These are phyloP conservation scores for Cryptosula pallasiana DNA, from an alignment of 2,888 invertebrate genomes.

Conservation along the genomic window DNA sequence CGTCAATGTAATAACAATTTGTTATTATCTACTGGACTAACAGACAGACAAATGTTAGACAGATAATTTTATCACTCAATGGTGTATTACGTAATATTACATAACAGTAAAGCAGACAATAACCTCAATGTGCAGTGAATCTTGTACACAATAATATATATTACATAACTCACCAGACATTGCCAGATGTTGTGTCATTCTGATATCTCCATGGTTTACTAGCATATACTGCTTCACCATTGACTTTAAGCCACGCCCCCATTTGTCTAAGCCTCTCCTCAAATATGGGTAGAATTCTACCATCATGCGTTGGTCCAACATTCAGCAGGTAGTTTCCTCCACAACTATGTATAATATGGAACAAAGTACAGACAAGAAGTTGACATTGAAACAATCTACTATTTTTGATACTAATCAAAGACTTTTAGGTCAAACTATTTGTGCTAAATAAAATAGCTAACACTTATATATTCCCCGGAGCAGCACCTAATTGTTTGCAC, in stretches of 20 bases:
- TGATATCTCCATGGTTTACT: conserved; percentile 73
- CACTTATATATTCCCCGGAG: not conserved
- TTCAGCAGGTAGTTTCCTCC: conserved; percentile 74
- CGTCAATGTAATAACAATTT: no score
- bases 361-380: not conserved
- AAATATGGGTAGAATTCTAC: conserved; percentile 76
- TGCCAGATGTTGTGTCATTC: conserved; percentile 65
- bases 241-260: conserved; percentile 74
- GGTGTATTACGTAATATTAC: no score
- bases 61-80: not conserved
- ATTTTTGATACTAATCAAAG: not conserved
- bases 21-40: no score
- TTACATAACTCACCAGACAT: conserved; percentile 66
- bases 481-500: conserved; percentile 45
- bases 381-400: not conserved
- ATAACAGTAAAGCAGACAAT: no score
- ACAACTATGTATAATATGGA: conserved; percentile 34
- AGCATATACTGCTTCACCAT: conserved; percentile 80
- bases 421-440: no score
- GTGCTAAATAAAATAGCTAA: no score
- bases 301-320: conserved; percentile 83
- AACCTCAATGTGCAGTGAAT: no score
- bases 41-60: no score
- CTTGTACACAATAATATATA: no score
- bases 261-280: conserved; percentile 74